Percentiles rank a stretch among this genome's conserved stretches.
Evolutionary conservation across 1,140 invertebrate species (phyloP).

Genomic region (Acyrthosiphon pisum): DNA sequence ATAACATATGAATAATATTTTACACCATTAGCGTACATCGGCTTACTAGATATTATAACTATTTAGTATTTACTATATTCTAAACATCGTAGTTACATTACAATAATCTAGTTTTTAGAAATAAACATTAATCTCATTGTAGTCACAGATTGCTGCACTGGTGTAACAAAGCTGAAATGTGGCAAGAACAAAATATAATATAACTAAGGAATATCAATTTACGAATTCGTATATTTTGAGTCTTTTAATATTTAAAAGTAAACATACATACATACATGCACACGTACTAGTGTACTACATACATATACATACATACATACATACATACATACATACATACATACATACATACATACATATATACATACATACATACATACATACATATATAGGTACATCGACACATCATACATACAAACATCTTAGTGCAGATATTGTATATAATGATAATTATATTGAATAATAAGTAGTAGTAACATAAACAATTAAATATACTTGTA

Average conservation of each 20-base stretch:
- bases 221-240: not conserved
- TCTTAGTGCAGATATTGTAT: not conserved
- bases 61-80: not conserved
- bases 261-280: not conserved
- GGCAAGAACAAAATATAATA: not conserved
- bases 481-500: not conserved
- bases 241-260: not conserved
- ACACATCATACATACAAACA: too few relatives aligned
- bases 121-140: not conserved
- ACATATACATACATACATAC: too few relatives aligned
- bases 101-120: not conserved
- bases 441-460: not conserved
- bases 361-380: not conserved
- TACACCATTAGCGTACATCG: not conserved
- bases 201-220: not conserved
- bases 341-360: too few relatives aligned
- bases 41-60: not conserved
- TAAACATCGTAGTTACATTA: not conserved
- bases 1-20: constrained; percentile 6
- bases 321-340: too few relatives aligned
- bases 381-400: too few relatives aligned
- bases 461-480: not conserved
- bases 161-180: not conserved
- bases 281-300: too few relatives aligned
- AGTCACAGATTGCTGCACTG: not conserved